A percentile compares a stretch with the other conserved stretches of the same genome.
Conservation (phyloP, 2,888 invertebrate genomes). For the Malachius bipustulatus region DNA sequence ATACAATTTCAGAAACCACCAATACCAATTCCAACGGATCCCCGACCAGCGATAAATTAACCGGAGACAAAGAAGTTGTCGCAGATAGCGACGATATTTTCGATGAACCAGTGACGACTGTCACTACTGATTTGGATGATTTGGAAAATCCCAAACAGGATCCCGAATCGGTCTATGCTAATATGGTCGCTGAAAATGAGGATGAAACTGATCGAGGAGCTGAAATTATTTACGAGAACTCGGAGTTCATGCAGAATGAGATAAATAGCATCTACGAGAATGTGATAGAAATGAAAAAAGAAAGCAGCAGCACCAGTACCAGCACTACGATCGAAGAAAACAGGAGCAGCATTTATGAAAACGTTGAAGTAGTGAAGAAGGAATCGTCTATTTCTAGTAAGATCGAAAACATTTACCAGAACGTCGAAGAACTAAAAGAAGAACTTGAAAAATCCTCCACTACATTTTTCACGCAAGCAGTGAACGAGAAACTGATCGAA, state of each 20-base stretch:
- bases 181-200: conserved; percentile 10
- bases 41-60: conserved; percentile 16
- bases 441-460: neutral
- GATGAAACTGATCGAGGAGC: conserved; percentile 19
- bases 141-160: conserved; percentile 20
- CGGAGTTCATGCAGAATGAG: too few relatives aligned
- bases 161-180: neutral
- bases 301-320: neutral
- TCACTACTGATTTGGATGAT: conserved; percentile 7
- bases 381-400: too few relatives aligned
- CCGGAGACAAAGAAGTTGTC: conserved; percentile 11
- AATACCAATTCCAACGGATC: conserved; percentile 19
- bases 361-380: conserved; percentile 7
- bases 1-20: conserved; percentile 19
- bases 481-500: too few relatives aligned
- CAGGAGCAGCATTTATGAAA: conserved; percentile 8
- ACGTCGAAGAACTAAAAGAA: neutral
- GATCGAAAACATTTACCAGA: neutral
- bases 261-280: conserved; percentile 26
- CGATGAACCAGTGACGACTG: conserved; percentile 6
- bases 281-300: conserved; percentile 16
- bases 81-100: conserved; percentile 7
- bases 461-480: too few relatives aligned
- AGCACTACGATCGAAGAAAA: too few relatives aligned
- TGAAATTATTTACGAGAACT: conserved; percentile 10